Conservation (phyloP, 2,113 vertebrate genomes). For the Dicaeum eximium region DNA sequence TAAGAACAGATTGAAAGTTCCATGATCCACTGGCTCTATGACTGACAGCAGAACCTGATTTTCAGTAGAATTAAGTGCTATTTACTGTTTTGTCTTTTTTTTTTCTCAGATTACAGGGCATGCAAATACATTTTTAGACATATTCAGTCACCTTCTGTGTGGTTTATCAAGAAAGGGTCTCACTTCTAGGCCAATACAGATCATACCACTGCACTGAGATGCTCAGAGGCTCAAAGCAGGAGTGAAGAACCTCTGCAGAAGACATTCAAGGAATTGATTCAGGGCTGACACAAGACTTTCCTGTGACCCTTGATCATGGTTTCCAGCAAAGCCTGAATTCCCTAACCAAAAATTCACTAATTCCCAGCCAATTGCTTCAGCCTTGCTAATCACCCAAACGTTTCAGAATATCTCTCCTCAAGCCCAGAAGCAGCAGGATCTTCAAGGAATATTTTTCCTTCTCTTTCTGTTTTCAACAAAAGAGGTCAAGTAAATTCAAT, state of each 20-base stretch:
- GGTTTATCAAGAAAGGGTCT: background rate
- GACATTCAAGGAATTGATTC: background rate
- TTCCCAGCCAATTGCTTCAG: background rate
- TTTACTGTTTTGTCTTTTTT: background rate
- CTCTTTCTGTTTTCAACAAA: background rate
- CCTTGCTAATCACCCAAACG: background rate
- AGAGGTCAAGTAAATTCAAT: background rate
- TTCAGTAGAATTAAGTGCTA: background rate
- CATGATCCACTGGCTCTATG: background rate
- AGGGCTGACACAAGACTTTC: background rate
- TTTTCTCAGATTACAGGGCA: background rate
- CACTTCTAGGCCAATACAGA: background rate
- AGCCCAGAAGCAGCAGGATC: background rate
- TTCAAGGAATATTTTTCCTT: background rate
- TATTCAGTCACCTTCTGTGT: background rate
- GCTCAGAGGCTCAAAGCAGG: background rate
- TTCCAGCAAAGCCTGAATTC: background rate
- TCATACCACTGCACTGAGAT: background rate
- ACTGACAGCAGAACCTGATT: background rate
- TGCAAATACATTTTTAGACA: background rate
- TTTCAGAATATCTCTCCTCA: background rate
- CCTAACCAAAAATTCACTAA: background rate
- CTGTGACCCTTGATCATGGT: background rate
- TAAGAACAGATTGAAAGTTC: background rate
- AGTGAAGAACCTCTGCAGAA: background rate